Conservation (phyloP, 1,140 invertebrate genomes). For the Steinernema khuongi region DNA sequence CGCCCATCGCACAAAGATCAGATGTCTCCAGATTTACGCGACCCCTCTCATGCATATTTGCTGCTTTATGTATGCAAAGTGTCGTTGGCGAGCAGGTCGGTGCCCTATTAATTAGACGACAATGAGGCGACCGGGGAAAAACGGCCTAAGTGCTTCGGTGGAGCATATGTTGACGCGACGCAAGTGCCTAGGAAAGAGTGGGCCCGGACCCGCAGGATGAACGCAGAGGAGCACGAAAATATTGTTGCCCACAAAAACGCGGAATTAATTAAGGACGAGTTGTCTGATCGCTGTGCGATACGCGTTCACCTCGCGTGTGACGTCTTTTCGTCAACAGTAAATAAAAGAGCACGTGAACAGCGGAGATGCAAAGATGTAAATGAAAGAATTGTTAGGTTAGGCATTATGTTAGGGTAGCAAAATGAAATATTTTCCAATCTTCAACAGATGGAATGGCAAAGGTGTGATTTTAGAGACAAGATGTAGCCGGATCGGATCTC, state of each 20-base stretch:
- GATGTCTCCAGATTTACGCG: background rate
- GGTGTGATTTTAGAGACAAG: background rate
- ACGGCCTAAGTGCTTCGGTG: background rate
- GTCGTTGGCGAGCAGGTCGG: background rate
- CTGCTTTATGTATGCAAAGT: background rate
- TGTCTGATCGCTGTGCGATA: background rate
- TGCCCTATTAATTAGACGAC: background rate
- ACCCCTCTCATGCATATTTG: too few species aligned
- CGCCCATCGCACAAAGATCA: background rate
- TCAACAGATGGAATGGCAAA: background rate
- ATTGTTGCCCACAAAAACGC: background rate
- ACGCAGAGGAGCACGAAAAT: background rate
- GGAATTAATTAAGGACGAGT: background rate
- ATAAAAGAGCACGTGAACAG: too few species aligned
- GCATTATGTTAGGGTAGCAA: too few species aligned
- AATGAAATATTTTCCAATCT: background rate
- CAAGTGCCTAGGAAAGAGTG: too few species aligned
- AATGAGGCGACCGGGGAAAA: too few species aligned
- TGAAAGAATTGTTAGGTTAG: too few species aligned
- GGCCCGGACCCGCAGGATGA: background rate
- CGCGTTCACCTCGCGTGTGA: too few species aligned
- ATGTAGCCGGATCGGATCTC: background rate
- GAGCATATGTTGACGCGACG: background rate
- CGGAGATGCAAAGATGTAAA: too few species aligned
- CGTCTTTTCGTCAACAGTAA: too few species aligned